Percentiles rank a stretch among this genome's conserved stretches.
These are phyloP conservation scores for Diprion similis DNA, from an alignment of 1,140 invertebrate genomes.

Conservation along the genomic window DNA sequence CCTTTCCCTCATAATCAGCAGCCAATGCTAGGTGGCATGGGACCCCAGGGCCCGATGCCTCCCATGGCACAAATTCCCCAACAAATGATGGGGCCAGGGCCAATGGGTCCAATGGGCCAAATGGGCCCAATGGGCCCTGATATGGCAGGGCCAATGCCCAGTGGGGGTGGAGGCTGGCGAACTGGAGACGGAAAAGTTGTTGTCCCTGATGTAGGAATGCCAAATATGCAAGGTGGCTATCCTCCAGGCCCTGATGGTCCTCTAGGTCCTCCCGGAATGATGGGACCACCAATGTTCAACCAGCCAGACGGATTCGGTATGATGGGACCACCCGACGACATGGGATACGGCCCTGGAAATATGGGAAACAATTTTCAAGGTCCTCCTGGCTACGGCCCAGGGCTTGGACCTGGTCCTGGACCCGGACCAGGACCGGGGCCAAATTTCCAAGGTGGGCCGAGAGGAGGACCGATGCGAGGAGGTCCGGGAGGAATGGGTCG, in stretches of 20 bases:
- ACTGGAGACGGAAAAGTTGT: conserved; percentile 62
- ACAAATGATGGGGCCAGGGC: conserved; percentile 32
- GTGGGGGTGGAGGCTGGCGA: conserved; percentile 53
- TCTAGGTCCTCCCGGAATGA: conserved; percentile 49
- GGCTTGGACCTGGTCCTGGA: conserved; percentile 51
- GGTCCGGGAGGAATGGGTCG: conserved; percentile 55
- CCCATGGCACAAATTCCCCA: conserved; percentile 36
- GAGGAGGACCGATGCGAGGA: conserved; percentile 62
- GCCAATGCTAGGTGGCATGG: conserved; percentile 38
- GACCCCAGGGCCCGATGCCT: conserved; percentile 52
- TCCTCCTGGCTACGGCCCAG: conserved; percentile 50
- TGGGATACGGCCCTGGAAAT: conserved; percentile 48
- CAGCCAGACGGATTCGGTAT: conserved; percentile 42
- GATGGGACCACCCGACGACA: conserved; percentile 56
- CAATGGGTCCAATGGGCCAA: conserved; percentile 32
- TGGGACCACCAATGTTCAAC: conserved; percentile 51
- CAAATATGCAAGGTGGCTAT: conserved; percentile 44
- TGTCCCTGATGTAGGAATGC: conserved; percentile 53
- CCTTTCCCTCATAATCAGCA: conserved; percentile 53
- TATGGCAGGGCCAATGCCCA: conserved; percentile 34
- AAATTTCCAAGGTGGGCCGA: conserved; percentile 57
- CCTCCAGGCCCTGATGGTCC: conserved; percentile 29
- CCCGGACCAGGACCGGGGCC: conserved; percentile 47
- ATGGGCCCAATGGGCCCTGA: conserved; percentile 37
- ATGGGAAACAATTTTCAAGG: conserved; percentile 49